phyloP scores from a whole-genome alignment of 2,113 vertebrate genomes.

The Chlorodrepanis virens region DNA sequence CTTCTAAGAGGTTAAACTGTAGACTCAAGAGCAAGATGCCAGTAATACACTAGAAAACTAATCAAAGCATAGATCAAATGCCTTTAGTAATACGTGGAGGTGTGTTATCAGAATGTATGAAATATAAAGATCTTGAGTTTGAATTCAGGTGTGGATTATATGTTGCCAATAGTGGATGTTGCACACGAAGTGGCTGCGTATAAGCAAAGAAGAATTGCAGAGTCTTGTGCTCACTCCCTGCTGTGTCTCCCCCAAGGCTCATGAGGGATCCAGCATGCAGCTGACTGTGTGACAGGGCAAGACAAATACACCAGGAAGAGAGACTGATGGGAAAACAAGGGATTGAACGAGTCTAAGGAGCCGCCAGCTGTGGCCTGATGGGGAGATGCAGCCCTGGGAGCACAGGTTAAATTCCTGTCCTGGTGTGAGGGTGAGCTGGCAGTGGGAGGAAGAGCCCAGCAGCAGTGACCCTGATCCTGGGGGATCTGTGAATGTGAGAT shows the following conservation, averaged over 20 bases:
- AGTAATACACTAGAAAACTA: background rate
- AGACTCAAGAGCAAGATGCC: background rate
- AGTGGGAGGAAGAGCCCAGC: background rate
- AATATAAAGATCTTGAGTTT: background rate
- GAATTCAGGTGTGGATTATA: background rate
- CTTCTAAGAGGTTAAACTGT: background rate
- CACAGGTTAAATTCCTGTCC: background rate
- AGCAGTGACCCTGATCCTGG: background rate
- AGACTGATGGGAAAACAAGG: background rate
- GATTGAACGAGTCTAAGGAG: background rate
- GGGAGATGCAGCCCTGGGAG: background rate
- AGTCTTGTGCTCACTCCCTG: background rate
- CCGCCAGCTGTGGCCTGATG: background rate
- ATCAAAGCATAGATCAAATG: background rate
- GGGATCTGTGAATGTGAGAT: rapidly evolving
- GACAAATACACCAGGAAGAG: background rate
- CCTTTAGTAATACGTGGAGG: background rate
- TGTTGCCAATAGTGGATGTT: background rate
- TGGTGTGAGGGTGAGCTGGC: background rate
- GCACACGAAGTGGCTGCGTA: background rate
- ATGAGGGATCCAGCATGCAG: background rate
- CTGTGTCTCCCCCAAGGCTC: background rate
- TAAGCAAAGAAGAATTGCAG: background rate
- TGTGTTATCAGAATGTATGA: background rate
- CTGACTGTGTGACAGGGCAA: background rate